These are phyloP conservation scores for Mesitornis unicolor DNA, from an alignment of 2,113 vertebrate genomes.

Conservation along the genomic window DNA sequence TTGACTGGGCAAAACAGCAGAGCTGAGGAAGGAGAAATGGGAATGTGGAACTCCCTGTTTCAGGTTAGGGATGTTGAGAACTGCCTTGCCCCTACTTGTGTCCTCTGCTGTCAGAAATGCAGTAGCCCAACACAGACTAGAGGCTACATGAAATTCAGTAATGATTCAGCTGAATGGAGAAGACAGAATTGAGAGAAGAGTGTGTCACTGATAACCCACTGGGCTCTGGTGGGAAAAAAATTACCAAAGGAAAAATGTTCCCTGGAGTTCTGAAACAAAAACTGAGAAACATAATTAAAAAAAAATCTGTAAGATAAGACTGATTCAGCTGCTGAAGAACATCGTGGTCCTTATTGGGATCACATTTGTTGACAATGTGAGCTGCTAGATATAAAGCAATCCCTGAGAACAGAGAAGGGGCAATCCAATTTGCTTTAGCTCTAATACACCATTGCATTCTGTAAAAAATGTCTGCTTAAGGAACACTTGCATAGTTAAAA, in stretches of 20 bases:
- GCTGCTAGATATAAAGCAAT: neutral
- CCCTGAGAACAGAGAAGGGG: neutral
- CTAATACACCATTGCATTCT: neutral
- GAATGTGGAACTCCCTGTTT: neutral
- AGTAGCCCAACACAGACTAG: neutral
- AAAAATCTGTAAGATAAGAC: neutral
- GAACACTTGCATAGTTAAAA: neutral
- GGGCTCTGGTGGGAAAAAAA: neutral
- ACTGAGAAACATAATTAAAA: neutral
- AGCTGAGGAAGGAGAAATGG: neutral
- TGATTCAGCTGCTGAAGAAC: neutral
- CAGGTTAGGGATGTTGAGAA: neutral
- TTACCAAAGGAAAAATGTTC: neutral
- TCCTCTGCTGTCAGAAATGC: neutral
- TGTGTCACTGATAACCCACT: neutral
- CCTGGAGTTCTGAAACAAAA: neutral
- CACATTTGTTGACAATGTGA: neutral
- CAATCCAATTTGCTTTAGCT: neutral
- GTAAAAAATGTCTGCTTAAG: neutral
- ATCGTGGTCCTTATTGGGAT: neutral
- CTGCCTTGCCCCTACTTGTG: neutral
- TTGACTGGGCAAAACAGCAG: neutral
- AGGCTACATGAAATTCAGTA: neutral
- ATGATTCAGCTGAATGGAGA: neutral
- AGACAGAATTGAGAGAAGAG: neutral